Evolutionary conservation across 2,113 vertebrate species (phyloP).

Genomic region (Mobula birostris): DNA sequence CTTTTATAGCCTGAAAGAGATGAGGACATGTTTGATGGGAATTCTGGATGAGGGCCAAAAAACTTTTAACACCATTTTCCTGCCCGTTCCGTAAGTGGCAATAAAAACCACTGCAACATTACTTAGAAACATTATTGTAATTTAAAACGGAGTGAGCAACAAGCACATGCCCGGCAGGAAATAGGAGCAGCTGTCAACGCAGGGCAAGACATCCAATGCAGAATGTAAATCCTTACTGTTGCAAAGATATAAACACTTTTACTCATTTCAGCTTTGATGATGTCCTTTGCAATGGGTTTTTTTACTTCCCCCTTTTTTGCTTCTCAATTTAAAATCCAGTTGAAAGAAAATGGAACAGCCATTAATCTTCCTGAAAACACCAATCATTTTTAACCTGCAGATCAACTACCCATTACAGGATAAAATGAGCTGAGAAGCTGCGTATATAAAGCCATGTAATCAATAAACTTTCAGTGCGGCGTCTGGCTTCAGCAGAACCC

Average conservation of each 20-base stretch:
- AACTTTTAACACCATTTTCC: not conserved
- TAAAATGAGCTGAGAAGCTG: not conserved
- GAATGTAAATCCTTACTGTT: not conserved
- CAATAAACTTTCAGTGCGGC: not conserved
- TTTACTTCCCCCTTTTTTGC: too few relatives aligned
- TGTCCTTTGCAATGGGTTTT: not conserved
- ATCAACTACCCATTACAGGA: not conserved
- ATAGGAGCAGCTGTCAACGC: not conserved
- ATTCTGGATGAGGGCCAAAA: not conserved
- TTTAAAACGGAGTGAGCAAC: not conserved
- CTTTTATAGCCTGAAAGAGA: not conserved
- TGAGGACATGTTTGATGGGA: not conserved
- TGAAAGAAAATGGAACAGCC: not conserved
- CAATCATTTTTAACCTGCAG: not conserved
- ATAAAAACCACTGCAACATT: not conserved
- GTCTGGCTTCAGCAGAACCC: not conserved
- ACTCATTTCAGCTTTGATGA: conserved; percentile 1
- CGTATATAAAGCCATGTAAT: not conserved
- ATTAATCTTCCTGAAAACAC: not conserved
- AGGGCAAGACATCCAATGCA: not conserved
- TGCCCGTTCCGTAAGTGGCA: not conserved
- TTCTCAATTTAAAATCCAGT: too few relatives aligned
- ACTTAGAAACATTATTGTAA: not conserved
- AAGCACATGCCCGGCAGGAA: not conserved
- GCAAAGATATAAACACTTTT: not conserved